A percentile compares a stretch with the other conserved stretches of the same genome.
Evolutionary conservation across 53 echinoderm and acorn worm genomes (phyloP).

Genomic region (Temnopleurus reevesii): DNA sequence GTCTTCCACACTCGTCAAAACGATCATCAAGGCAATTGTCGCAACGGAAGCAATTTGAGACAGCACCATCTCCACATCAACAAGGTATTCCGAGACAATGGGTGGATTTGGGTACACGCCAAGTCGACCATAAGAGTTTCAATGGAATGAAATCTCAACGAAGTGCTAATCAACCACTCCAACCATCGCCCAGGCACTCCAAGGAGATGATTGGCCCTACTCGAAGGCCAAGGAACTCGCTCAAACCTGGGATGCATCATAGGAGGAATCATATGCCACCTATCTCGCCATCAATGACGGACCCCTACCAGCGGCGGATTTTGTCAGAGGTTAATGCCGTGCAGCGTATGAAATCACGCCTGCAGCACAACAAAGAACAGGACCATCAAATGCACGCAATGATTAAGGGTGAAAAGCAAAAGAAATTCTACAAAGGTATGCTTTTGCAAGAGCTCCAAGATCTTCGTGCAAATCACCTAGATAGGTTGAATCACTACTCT

Average conservation of each 20-base stretch:
- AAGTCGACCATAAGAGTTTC: neutral
- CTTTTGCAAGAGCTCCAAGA: neutral
- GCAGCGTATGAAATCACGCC: neutral
- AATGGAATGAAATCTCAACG: neutral
- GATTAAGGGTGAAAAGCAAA: neutral
- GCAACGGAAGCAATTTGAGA: neutral
- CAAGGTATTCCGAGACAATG: neutral
- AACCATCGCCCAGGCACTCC: neutral
- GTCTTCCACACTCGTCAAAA: neutral
- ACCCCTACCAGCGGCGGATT: neutral
- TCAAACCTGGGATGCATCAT: neutral
- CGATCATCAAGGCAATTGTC: neutral
- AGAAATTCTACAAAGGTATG: too few relatives aligned
- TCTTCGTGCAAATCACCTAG: neutral
- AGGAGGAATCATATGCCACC: neutral
- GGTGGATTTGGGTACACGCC: neutral
- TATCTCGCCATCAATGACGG: neutral
- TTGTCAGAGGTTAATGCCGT: neutral
- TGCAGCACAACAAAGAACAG: neutral
- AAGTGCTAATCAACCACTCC: neutral
- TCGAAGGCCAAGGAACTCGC: neutral
- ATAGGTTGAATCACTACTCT: neutral
- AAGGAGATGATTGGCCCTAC: neutral
- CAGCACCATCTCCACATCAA: neutral
- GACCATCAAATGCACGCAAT: neutral